Base-by-base conservation (phyloP, 2,797 vertebrate genomes). In the Peromyscus nudipes region DNA sequence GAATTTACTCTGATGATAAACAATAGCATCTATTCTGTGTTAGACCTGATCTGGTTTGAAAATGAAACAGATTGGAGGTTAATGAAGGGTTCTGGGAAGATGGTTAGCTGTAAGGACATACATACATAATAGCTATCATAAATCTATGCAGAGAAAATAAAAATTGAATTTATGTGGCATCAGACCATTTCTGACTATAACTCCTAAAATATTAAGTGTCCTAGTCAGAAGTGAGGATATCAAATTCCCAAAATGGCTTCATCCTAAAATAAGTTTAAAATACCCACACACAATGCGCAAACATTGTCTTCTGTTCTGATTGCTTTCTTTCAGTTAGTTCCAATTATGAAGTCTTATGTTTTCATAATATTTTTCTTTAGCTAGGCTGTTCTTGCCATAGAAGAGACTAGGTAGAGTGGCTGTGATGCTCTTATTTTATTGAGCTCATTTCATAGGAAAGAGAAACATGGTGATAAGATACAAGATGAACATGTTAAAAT, bases 1-100 rank as follows among this genome's bases (percentile, higher is more conserved):
- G 31, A 55, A 60, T 96, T 96, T 94, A 92, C n/a, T 60, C 64
- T 96, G 43, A 34, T 81, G 6, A 29, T 88, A 92, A 92, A 81
- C 40, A 90, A 3, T 23, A 75, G 4, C 62, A 43, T 11, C 71
- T 37, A 85, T 69, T 75, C 31, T 88, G 37, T 4, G 14, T 77
- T 91, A 92, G 84, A 89, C 12, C 2, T 92, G 23, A 82, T 95
- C 40, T 95, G 34, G 16, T 82, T 52, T 95, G 43, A 94, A 96
- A 92, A 25, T 43, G n/a, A 96, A 89, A 40, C 55, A 91, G 62
- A 75, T 60, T 93, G 12, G 40, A 57, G 16, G 81, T 11, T 34
- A 94, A 31, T 92, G 52, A 91, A 25, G 14, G 37, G n/a, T 93
- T 95, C 84, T 93, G 55, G 71, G 62, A 79, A 69, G 34, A 80